A percentile compares a stretch with the other conserved stretches of the same genome.
These are phyloP conservation scores for Conchocele bisecta DNA, from an alignment of 2,888 invertebrate species.

Conservation along the genomic window DNA sequence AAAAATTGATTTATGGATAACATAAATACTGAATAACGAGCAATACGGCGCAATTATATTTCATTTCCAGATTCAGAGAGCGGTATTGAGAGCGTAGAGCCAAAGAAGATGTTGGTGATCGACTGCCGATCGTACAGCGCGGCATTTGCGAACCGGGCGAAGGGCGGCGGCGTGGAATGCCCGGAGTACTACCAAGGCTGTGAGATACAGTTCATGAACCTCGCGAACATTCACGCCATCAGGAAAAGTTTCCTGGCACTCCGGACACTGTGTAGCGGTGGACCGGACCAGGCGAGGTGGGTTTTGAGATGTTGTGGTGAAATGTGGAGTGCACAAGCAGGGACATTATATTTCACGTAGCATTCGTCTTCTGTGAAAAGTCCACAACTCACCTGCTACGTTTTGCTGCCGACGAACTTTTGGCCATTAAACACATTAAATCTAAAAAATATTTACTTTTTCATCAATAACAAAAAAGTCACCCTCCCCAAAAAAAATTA, in stretches of 20 bases:
- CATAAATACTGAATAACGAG: no score
- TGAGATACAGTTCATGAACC: conserved; percentile 98
- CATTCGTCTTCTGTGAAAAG: no score
- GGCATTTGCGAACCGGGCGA: conserved; percentile 97
- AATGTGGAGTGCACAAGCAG: no score
- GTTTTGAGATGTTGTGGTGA: conserved; percentile 23
- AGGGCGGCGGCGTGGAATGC: conserved; percentile 98
- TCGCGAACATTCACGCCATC: conserved; percentile 98
- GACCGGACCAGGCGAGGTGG: conserved; percentile 79
- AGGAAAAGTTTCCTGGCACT: conserved; percentile 95
- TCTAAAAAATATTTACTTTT: no score
- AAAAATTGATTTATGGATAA: no score
- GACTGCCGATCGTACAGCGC: conserved; percentile 98
- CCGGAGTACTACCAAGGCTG: conserved; percentile 97
- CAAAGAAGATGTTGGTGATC: conserved; percentile 91
- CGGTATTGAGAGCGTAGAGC: conserved; percentile 33
- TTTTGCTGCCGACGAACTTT: no score
- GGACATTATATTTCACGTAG: no score
- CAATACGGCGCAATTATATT: no score
- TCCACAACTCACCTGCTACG: no score
- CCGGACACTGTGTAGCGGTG: conserved; percentile 85
- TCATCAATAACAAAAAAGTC: no score
- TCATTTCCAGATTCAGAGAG: conserved; percentile 11
- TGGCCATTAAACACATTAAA: no score
- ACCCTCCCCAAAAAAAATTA: no score